phyloP scores from a whole-genome alignment of 2,888 invertebrate genomes.

The Glomeris marginata region DNA sequence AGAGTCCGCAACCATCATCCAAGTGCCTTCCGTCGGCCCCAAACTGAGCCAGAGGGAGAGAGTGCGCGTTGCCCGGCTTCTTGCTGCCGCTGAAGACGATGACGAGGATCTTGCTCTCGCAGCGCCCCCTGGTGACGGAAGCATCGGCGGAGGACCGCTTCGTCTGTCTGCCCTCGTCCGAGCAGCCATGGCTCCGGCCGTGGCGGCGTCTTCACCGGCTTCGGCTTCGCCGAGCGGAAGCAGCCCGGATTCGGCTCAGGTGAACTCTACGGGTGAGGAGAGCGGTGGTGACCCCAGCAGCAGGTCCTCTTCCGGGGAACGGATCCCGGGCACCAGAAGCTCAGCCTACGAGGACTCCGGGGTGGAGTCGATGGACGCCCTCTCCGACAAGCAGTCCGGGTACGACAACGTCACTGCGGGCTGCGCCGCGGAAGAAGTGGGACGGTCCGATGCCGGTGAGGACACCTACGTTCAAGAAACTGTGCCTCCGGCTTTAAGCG shows the following conservation, averaged over 20 bases:
- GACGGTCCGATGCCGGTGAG: neutral
- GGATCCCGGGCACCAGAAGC: slow-evolving; percentile 16
- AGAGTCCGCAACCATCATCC: neutral
- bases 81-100: slow-evolving; percentile 9
- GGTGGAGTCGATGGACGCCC: slow-evolving; percentile 82
- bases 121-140: neutral
- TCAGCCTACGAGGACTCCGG: slow-evolving; percentile 72
- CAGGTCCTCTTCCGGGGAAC: slow-evolving; percentile 58
- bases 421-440: neutral
- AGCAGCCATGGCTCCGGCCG: neutral
- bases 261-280: slow-evolving; percentile 13
- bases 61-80: neutral
- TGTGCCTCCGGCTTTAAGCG: too few relatives aligned
- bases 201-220: neutral
- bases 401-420: neutral
- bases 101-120: slow-evolving; percentile 11
- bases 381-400: slow-evolving; percentile 55
- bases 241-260: slow-evolving; percentile 9
- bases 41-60: neutral
- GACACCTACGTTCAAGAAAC: too few relatives aligned
- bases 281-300: slow-evolving; percentile 13
- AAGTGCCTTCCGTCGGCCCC: neutral
- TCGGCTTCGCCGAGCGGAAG: slow-evolving; percentile 10
- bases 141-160: slow-evolving; percentile 4
- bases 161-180: slow-evolving; percentile 6